phyloP scores from a whole-genome alignment of 2,113 vertebrate species.

The Eurypyga helias region DNA sequence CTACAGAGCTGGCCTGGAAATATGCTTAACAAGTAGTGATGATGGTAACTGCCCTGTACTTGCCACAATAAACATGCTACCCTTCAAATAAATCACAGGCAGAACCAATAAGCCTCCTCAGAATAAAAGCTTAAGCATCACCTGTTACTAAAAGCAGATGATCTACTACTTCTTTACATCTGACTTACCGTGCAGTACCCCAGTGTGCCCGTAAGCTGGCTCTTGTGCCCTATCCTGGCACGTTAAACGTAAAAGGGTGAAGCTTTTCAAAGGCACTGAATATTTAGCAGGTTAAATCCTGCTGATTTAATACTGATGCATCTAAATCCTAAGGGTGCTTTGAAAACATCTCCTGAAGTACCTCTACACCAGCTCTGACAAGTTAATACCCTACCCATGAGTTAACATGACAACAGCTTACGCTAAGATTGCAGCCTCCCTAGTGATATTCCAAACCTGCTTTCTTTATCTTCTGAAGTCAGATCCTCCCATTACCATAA shows the following conservation, averaged over 20 bases:
- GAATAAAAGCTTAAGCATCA: neutral
- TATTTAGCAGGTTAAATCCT: constrained; percentile 32
- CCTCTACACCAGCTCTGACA: constrained; percentile 40
- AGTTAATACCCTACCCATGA: constrained; percentile 43
- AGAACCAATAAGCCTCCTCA: neutral
- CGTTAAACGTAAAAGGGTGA: neutral
- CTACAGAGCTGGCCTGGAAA: neutral
- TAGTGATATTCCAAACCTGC: constrained; percentile 40
- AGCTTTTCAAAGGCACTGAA: neutral
- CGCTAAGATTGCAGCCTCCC: constrained; percentile 9
- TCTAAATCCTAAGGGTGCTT: constrained; percentile 37
- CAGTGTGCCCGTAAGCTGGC: neutral
- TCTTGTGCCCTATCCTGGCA: neutral
- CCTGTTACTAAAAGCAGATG: neutral
- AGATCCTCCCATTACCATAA: constrained; percentile 61
- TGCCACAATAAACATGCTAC: neutral
- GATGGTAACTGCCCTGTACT: neutral
- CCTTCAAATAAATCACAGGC: neutral
- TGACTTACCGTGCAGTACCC: neutral
- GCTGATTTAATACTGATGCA: neutral
- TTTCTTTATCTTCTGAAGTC: constrained; percentile 49
- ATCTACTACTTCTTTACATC: neutral
- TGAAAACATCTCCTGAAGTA: constrained; percentile 14
- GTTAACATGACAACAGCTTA: constrained; percentile 31
- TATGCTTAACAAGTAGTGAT: accelerated